These are phyloP conservation scores for Venustoraphidia nigricollis DNA, from an alignment of 2,888 invertebrate species.

Conservation along the genomic window DNA sequence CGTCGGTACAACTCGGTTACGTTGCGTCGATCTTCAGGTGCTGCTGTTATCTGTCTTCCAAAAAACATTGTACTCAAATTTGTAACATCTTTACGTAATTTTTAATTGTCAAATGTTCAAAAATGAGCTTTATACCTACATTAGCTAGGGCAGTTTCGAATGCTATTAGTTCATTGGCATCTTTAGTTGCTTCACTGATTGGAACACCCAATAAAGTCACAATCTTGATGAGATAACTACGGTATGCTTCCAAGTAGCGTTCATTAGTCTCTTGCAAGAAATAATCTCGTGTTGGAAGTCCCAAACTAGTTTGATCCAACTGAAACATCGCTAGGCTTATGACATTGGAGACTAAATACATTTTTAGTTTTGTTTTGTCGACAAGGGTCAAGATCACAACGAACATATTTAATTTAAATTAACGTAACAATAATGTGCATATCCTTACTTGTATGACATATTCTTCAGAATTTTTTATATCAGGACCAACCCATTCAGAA, in stretches of 20 bases:
- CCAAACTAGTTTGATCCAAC: conserved; percentile 78
- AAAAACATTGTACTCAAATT: neutral
- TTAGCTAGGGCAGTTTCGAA: conserved; percentile 64
- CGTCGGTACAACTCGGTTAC: conserved; percentile 71
- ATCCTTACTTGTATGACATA: conserved; percentile 59
- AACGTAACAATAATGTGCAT: too few relatives aligned
- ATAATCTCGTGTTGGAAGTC: conserved; percentile 59
- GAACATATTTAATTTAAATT: too few relatives aligned
- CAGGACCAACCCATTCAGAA: conserved; percentile 81
- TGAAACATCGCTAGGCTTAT: conserved; percentile 25
- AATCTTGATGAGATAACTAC: conserved; percentile 56
- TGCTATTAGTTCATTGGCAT: conserved; percentile 54
- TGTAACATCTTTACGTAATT: neutral
- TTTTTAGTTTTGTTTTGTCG: neutral
- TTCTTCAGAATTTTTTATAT: conserved; percentile 82
- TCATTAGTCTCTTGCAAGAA: conserved; percentile 50
- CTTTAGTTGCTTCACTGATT: conserved; percentile 38
- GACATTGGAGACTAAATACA: neutral
- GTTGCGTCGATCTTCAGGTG: conserved; percentile 66
- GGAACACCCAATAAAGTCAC: conserved; percentile 59
- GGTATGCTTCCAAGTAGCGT: conserved; percentile 63
- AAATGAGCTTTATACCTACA: conserved; percentile 21
- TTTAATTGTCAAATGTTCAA: neutral
- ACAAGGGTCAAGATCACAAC: neutral
- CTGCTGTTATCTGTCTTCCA: conserved; percentile 55